Evolutionary conservation across 2,113 vertebrate genomes (phyloP).

Genomic region (Macroglossus sobrinus): DNA sequence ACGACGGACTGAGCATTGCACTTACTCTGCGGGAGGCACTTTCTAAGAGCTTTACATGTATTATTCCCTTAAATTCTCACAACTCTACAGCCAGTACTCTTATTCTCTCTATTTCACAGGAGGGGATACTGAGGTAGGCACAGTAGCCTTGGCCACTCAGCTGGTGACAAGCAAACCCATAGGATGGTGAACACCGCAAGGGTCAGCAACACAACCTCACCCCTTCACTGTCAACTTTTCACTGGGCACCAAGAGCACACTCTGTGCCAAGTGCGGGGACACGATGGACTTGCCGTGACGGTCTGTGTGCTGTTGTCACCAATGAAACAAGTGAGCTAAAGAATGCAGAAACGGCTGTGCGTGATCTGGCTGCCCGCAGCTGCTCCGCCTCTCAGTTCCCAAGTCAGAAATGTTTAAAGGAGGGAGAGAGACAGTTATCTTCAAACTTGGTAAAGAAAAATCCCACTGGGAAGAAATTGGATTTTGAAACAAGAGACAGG

Average conservation of each 20-base stretch:
- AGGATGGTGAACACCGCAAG: neutral
- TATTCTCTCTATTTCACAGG: neutral
- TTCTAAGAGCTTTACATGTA: neutral
- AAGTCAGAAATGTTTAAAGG: constrained; percentile 32
- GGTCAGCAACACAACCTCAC: neutral
- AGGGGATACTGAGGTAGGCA: neutral
- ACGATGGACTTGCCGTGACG: fast-evolving
- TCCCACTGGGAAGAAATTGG: neutral
- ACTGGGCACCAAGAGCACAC: neutral
- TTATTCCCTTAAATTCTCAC: neutral
- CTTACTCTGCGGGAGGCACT: neutral
- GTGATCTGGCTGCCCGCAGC: neutral
- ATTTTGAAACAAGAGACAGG: constrained; percentile 11
- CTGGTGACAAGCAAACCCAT: neutral
- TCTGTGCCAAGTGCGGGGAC: neutral
- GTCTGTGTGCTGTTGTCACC: neutral
- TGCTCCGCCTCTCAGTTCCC: neutral
- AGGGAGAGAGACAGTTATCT: neutral
- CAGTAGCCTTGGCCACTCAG: neutral
- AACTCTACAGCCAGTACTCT: neutral
- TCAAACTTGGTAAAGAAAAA: neutral
- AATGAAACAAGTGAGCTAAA: neutral
- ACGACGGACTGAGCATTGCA: neutral
- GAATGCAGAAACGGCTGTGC: neutral
- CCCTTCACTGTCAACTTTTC: neutral